Percentiles rank a stretch among this genome's conserved stretches.
These are phyloP conservation scores for Penaeus chinensis DNA, from an alignment of 1,140 invertebrate genomes.

Conservation along the genomic window DNA sequence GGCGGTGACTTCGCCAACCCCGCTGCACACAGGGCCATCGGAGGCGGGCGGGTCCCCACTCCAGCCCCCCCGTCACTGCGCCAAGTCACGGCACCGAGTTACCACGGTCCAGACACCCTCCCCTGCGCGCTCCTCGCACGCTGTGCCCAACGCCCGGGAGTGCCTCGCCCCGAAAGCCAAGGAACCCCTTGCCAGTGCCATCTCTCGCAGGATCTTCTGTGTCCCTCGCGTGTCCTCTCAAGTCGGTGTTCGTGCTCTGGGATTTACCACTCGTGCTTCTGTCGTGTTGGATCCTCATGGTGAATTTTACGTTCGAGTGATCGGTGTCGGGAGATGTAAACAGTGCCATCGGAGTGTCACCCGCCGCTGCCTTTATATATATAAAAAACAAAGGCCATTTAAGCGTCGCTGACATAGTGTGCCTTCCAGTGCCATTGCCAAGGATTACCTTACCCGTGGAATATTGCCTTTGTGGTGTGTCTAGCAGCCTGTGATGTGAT, in stretches of 20 bases:
- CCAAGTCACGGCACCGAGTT: conserved; percentile 56
- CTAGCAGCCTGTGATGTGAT: not conserved
- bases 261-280: no score
- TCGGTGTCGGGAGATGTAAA: conserved; percentile 4
- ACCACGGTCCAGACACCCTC: conserved; percentile 46
- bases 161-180: not conserved
- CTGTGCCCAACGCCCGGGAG: conserved; percentile 4
- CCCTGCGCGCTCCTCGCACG: not conserved
- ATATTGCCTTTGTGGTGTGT: not conserved
- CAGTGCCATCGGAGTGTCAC: conserved; percentile 6
- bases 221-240: not conserved
- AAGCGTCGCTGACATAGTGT: no score
- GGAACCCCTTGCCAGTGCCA: conserved; percentile 17
- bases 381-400: no score
- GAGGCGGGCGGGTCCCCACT: conserved; percentile 47
- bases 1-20: conserved; percentile 56
- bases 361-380: no score
- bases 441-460: no score
- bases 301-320: no score
- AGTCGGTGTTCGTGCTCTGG: no score
- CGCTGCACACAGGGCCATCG: conserved; percentile 39
- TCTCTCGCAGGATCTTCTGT: not conserved
- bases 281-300: no score
- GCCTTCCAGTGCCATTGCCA: no score
- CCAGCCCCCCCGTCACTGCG: conserved; percentile 49